Evolutionary conservation across 2,113 vertebrate genomes (phyloP), one percentile per base, ranked within the genome.

Genomic region (Mustela lutreola): DNA sequence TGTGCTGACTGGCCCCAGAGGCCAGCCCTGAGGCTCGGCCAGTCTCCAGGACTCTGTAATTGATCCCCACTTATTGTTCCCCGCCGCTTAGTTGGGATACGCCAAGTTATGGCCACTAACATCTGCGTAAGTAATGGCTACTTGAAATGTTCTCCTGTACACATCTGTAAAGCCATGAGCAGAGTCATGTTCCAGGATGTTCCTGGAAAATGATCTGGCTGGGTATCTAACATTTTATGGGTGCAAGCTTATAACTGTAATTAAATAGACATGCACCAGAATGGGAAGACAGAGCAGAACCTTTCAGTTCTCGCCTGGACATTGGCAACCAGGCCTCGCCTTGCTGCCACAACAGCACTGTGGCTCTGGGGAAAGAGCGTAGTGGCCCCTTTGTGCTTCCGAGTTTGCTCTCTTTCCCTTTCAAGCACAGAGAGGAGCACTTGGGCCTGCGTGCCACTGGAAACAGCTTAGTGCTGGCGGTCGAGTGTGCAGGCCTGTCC

Each of bases 341-440:
- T 85, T 60, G 42, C 56, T 63, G 42, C 19, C 1, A 1, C 33
- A 19, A 15, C 36, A 15, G 15, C n/a, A 0, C 0, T n/a, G 1
- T 6, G 50, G 33, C 33, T 60, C 50, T 5, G 1, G 15, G 14
- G 16, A 65, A 14, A 93, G 42, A 83, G 36, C 33, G 7, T 15
- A 8, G 24, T 24, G 21, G 58, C 1, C 76, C 48, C 36, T 71
- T 78, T 4, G 21, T 15, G 58, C 50, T 45, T 65, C 18, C 2
- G 0, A 22, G 50, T 53, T 39, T 63, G n/a, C 8, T 42, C 6
- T 22, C 31, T 85, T 75, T 79, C 19, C 53, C 33, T 89, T 50
- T 15, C 4, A n/a, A 71, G 83, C 45, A 14, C 7, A n/a, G 42
- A 50, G 56, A 36, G 78, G 60, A 19, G n/a, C 42, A 19, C 9